Percentiles rank a stretch among this genome's conserved stretches.
Conservation (phyloP, 2,888 invertebrate species). For the Erynnis tages region DNA sequence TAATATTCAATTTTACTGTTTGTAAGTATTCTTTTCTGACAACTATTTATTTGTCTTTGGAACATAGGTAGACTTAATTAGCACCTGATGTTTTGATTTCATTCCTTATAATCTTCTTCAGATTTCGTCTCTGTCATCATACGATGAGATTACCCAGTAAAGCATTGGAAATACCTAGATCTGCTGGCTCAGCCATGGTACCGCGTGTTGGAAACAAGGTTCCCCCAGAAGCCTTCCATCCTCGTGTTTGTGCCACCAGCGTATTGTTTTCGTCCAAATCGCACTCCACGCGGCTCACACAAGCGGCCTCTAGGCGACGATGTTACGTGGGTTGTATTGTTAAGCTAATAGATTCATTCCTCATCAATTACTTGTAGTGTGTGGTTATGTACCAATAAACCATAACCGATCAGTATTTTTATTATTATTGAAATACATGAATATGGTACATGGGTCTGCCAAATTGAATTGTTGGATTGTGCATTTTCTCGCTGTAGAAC, state of each 20-base stretch:
- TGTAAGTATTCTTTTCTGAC: too few relatives aligned
- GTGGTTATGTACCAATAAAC: too few relatives aligned
- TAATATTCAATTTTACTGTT: too few relatives aligned
- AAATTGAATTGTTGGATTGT: too few relatives aligned
- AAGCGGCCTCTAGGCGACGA: slow-evolving; percentile 34
- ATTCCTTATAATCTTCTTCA: not conserved
- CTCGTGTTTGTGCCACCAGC: slow-evolving; percentile 6
- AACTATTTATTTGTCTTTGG: too few relatives aligned
- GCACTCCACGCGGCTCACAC: not conserved
- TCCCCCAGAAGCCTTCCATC: slow-evolving; percentile 1
- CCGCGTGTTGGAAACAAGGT: not conserved
- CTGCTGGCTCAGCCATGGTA: not conserved
- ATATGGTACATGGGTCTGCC: too few relatives aligned
- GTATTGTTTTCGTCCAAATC: not conserved
- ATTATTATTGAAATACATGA: too few relatives aligned
- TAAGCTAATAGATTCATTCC: slow-evolving; percentile 63
- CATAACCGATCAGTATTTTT: too few relatives aligned
- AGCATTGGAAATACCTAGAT: slow-evolving; percentile 2
- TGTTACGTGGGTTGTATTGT: slow-evolving; percentile 56
- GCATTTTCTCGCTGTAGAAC: too few relatives aligned
- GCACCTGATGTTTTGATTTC: not conserved
- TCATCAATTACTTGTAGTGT: slow-evolving; percentile 52
- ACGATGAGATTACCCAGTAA: slow-evolving; percentile 12
- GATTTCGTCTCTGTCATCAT: not conserved
- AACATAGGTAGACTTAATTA: too few relatives aligned